phyloP scores from a whole-genome alignment of 2,797 vertebrate genomes.

The Malurus splendens region DNA sequence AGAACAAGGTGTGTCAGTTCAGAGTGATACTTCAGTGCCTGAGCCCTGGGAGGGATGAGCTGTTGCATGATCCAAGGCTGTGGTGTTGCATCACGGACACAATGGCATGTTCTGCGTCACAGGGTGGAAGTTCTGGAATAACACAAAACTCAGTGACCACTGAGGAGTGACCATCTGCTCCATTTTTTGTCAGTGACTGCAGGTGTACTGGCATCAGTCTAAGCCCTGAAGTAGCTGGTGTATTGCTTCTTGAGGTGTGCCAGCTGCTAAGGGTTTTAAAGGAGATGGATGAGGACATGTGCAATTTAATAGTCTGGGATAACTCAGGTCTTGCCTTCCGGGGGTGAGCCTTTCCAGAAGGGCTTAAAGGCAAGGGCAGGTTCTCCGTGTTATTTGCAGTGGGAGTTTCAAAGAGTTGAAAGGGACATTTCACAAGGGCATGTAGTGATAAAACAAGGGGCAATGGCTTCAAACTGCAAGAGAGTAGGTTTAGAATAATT shows the following conservation, averaged over 20 bases:
- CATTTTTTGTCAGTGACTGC: not conserved
- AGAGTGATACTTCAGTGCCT: not conserved
- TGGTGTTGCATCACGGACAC: fast-evolving
- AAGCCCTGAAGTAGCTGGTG: not conserved
- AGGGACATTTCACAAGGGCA: fast-evolving
- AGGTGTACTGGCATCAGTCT: not conserved
- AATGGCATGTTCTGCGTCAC: fast-evolving
- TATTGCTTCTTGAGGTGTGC: not conserved
- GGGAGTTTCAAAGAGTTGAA: not conserved
- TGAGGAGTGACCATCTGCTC: not conserved
- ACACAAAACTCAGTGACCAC: not conserved
- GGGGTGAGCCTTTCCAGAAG: not conserved
- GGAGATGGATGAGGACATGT: not conserved
- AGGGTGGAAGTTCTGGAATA: not conserved
- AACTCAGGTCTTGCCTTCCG: not conserved
- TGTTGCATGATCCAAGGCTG: fast-evolving
- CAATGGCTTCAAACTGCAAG: not conserved
- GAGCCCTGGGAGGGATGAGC: fast-evolving
- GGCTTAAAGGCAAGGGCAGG: not conserved
- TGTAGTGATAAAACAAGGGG: not conserved
- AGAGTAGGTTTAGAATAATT: not conserved
- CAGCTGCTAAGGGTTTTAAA: not conserved
- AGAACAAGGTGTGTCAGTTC: fast-evolving
- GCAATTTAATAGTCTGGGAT: not conserved
- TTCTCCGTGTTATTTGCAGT: not conserved